Conservation (phyloP, 2,113 vertebrate genomes). For the Murina feae region DNA sequence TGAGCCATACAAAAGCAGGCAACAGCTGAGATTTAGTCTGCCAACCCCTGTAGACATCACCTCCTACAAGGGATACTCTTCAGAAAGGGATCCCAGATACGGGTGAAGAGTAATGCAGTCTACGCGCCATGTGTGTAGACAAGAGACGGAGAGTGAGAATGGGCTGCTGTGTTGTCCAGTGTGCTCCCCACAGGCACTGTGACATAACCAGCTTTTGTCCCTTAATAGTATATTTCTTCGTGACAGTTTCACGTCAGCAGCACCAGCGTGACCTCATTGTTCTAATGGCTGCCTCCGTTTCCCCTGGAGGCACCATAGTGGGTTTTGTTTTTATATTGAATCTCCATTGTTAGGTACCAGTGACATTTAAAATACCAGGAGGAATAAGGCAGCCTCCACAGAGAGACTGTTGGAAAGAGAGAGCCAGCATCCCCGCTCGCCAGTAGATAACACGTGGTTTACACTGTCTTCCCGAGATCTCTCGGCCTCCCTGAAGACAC, state of each 20-base stretch:
- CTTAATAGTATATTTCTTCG: neutral
- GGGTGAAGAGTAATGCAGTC: too few species aligned
- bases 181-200: neutral
- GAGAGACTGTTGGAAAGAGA: neutral
- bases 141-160: too few species aligned
- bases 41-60: rapidly evolving
- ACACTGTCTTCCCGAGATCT: neutral
- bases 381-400: rapidly evolving
- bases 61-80: neutral
- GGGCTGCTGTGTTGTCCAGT: neutral
- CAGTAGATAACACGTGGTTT: neutral
- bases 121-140: rapidly evolving
- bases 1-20: neutral
- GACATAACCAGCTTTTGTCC: neutral
- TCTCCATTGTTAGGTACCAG: neutral
- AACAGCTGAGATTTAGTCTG: too few species aligned
- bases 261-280: neutral
- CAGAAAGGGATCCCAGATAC: neutral
- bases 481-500: neutral
- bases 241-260: neutral
- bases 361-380: neutral
- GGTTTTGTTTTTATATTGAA: neutral
- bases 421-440: neutral
- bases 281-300: neutral
- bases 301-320: neutral